These are phyloP conservation scores for Tipula lateralis DNA, from an alignment of 2,888 invertebrate genomes.

Conservation along the genomic window DNA sequence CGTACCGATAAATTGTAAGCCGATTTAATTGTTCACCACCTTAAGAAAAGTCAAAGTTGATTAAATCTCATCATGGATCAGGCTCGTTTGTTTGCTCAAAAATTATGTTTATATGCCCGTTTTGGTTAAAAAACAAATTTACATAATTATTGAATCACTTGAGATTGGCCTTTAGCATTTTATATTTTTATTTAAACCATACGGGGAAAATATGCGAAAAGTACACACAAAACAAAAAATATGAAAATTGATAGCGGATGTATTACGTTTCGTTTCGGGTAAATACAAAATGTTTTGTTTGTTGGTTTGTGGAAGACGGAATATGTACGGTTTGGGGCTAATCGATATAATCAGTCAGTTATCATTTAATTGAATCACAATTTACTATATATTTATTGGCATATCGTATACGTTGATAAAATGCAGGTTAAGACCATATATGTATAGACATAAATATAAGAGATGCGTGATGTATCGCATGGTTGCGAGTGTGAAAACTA, in stretches of 20 bases:
- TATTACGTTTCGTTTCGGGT: background rate
- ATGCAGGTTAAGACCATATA: no score
- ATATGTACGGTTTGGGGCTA: background rate
- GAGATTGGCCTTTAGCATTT: background rate
- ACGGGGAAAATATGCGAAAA: background rate
- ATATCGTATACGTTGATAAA: background rate
- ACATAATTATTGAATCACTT: slow-evolving; percentile 19
- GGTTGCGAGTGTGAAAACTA: background rate
- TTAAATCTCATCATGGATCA: background rate
- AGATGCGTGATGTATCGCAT: background rate
- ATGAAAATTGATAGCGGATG: background rate
- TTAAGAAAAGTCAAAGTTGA: background rate
- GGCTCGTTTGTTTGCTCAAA: background rate
- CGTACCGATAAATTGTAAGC: background rate
- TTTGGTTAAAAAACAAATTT: background rate
- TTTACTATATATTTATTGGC: background rate
- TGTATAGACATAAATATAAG: background rate
- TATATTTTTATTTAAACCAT: background rate
- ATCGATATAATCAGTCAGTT: slow-evolving; percentile 11
- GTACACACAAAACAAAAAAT: background rate
- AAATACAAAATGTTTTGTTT: background rate
- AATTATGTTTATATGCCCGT: background rate
- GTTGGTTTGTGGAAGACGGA: background rate
- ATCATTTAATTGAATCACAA: background rate
- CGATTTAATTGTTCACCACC: background rate